Evolutionary conservation across 2,888 invertebrate genomes (phyloP), one percentile per base, ranked within the genome.

Genomic region (Chrysomela aeneicollis): DNA sequence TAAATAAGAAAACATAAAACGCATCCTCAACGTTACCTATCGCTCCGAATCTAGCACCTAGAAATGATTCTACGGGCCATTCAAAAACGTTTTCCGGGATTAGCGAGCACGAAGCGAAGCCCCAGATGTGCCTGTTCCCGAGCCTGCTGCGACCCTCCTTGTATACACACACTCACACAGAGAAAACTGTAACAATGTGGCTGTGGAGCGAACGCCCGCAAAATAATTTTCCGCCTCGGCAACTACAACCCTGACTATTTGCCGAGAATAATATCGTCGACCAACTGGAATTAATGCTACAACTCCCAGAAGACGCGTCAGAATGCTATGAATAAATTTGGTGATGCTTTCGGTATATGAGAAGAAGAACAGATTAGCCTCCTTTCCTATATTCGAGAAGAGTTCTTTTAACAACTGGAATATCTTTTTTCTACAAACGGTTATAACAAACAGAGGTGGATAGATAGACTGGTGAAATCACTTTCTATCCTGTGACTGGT

Each of bases 181-280:
- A 66, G 66, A 66, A 69, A 73, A 63, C 65, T 32, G 76, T 75
- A 79, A 80, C 79, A 79, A 80, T 79, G 78, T 77, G 76, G 76
- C n/a, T n/a, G 74, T 71, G 73, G 76, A 73, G 77, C 70, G 72
- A 78, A 79, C 79, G 79, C 80, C 80, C 80, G 81, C 80, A 82
- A 82, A 81, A 81, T 81, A 78, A 82, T 82, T 82, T 82, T 80
- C 78, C 78, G 73, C 74, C 69, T 73, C 74, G 78, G 66, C 73
- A 77, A 68, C 60, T 76, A 53, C 76, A 72, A 77, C 78, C 79
- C 80, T 76, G 76, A 77, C 77, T 77, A 77, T 77, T 78, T 79
- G 76, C 75, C 78, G 73, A 78, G 73, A 78, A 81, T 81, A 81
- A 82, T 81, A 77, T 74, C 73, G 71, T 67, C 79, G 77, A 73